A percentile compares a stretch with the other conserved stretches of the same genome.
These are phyloP conservation scores for Heliconius sara DNA, from an alignment of 2,888 invertebrate species.

Conservation along the genomic window DNA sequence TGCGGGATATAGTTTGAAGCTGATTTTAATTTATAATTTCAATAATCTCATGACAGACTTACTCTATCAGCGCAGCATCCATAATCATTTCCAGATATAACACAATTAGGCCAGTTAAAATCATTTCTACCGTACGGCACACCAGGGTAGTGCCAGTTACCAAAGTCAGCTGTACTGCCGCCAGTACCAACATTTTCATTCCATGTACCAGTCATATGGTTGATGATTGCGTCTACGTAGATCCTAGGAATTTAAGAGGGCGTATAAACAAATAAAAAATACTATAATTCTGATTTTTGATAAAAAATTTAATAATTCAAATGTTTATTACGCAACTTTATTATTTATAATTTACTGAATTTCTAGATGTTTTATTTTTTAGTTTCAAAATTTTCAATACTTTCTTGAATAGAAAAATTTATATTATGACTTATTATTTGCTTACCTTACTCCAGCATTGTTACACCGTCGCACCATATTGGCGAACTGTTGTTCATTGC, in stretches of 20 bases:
- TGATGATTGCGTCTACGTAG: constrained; percentile 92
- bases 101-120: constrained; percentile 87
- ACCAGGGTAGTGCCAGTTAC: constrained; percentile 80
- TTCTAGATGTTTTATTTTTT: constrained; percentile 38
- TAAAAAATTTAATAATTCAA: too few relatives aligned
- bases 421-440: too few relatives aligned
- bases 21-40: too few relatives aligned
- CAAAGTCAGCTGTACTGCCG: constrained; percentile 84
- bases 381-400: neutral
- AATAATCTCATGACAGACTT: constrained; percentile 39
- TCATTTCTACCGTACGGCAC: constrained; percentile 87
- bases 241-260: constrained; percentile 80
- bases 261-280: neutral
- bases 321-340: neutral
- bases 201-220: constrained; percentile 91
- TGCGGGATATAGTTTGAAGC: too few relatives aligned
- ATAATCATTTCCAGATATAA: constrained; percentile 87
- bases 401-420: too few relatives aligned
- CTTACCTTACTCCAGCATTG: constrained; percentile 87
- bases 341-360: neutral
- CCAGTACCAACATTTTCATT: constrained; percentile 84
- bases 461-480: constrained; percentile 93
- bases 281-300: neutral
- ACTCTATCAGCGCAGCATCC: constrained; percentile 84
- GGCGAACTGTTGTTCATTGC: constrained; percentile 88